Base-by-base conservation (phyloP, 2,888 invertebrate species). In the Caenorhabditis parvicauda region DNA sequence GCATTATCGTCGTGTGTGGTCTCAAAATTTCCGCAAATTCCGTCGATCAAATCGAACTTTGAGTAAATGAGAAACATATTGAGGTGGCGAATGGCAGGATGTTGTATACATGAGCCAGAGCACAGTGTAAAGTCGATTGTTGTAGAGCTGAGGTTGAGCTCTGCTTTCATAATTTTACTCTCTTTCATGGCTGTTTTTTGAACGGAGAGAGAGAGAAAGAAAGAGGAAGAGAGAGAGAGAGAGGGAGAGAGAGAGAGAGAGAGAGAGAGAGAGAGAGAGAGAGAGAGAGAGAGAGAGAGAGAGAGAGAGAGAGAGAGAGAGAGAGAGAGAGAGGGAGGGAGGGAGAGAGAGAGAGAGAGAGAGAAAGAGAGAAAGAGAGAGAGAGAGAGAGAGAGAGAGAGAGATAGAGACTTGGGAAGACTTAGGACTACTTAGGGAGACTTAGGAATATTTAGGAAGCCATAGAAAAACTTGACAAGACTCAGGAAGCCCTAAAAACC, bases 301-400 rank as follows among this genome's bases (percentile, higher is more conserved):
- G 6, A 37, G 32, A 35, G 28, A 22, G 38, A 37, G 47, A 46
- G 29, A 48, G 39, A n/a, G n/a, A n/a, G 38, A 57, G 46, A 53
- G 54, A 43, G 50, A 50, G 42, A 41, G 47, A 59, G 44, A 44
- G 48, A 47, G 44, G 42, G 39, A 50, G 41, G 47, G 61, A 41
- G 49, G 27, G 45, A 37, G 44, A 35, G 43, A 43, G 51, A 22
- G 59, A 19, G 48, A 47, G 38, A 27, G 4, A 24, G 37, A 7
- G n/a, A 28, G 29, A 24, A 19, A 29, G 35, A 39, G 39, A 38
- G n/a, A 38, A 60, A 45, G 49, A 17, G 37, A 39, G 50, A 47
- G 50, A n/a, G 35, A 22, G 27, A 14, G 22, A 43, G 42, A 50
- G 32, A 48, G 22, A 49, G 32, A 12, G 38, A 25, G 17, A 38